phyloP scores from a whole-genome alignment of 2,888 invertebrate species.

The Drosophila meridiana region DNA sequence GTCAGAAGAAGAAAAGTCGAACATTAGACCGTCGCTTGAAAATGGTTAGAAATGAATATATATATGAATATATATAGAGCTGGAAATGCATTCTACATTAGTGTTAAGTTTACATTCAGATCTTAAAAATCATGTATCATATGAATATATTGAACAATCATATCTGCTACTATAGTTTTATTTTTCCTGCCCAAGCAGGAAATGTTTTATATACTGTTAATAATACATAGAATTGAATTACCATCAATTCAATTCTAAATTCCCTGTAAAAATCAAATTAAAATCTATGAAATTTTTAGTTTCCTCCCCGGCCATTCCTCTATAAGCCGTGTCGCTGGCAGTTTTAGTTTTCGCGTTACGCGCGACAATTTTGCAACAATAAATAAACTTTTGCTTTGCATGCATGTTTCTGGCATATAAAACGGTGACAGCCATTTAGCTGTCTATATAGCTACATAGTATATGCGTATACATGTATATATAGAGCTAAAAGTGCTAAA shows the following conservation, averaged over 20 bases:
- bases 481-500: background rate
- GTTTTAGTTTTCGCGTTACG: conserved; percentile 12
- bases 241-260: background rate
- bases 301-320: background rate
- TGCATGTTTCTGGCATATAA: conserved; percentile 25
- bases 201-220: too few relatives aligned
- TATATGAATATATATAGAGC: too few relatives aligned
- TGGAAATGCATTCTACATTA: too few relatives aligned
- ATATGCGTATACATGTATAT: background rate
- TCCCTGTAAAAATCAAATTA: background rate
- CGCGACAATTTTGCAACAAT: conserved; percentile 10
- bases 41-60: too few relatives aligned
- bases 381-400: conserved; percentile 20
- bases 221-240: background rate
- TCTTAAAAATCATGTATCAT: too few relatives aligned
- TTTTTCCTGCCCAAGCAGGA: too few relatives aligned
- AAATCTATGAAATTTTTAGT: background rate
- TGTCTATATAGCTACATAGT: conserved; percentile 1
- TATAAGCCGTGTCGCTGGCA: background rate
- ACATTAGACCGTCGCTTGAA: too few relatives aligned
- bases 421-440: conserved; percentile 6
- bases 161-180: too few relatives aligned
- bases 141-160: too few relatives aligned
- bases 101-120: too few relatives aligned
- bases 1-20: too few relatives aligned